These are phyloP conservation scores for Xerus inauris DNA, from an alignment of 2,113 vertebrate species.

Conservation along the genomic window DNA sequence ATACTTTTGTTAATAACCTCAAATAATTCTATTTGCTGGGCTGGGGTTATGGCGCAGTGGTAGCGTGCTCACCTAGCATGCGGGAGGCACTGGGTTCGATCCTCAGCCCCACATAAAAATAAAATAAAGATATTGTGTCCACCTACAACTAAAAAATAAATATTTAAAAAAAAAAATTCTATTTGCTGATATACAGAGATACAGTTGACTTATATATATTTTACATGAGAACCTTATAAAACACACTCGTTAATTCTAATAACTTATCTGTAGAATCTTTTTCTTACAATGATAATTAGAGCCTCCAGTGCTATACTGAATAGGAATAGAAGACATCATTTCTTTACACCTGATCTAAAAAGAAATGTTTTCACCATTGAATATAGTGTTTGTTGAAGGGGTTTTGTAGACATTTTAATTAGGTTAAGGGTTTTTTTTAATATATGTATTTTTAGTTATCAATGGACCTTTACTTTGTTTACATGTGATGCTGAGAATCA, in stretches of 20 bases:
- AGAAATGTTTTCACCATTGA: neutral
- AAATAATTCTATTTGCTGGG: conserved; percentile 15
- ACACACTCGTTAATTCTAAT: conserved; percentile 11
- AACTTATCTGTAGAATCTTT: conserved; percentile 12
- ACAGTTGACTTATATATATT: neutral
- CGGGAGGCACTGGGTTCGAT: no score
- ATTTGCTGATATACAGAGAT: conserved; percentile 18
- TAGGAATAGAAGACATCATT: neutral
- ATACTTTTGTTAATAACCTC: neutral
- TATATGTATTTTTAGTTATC: no score
- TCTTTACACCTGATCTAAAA: neutral
- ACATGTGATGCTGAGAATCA: no score
- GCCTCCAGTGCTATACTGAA: neutral
- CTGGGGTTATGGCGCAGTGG: no score
- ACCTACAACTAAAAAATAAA: no score
- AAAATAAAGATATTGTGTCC: no score
- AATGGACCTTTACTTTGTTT: no score
- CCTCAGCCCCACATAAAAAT: no score
- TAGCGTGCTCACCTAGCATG: no score
- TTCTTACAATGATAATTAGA: neutral
- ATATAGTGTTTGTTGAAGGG: neutral
- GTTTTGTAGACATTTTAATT: conserved; percentile 36
- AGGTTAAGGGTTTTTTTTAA: no score
- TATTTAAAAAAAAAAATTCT: neutral
- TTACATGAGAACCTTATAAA: conserved; percentile 16